Conservation (phyloP, 2,113 vertebrate genomes). For the Crocuta crocuta region DNA sequence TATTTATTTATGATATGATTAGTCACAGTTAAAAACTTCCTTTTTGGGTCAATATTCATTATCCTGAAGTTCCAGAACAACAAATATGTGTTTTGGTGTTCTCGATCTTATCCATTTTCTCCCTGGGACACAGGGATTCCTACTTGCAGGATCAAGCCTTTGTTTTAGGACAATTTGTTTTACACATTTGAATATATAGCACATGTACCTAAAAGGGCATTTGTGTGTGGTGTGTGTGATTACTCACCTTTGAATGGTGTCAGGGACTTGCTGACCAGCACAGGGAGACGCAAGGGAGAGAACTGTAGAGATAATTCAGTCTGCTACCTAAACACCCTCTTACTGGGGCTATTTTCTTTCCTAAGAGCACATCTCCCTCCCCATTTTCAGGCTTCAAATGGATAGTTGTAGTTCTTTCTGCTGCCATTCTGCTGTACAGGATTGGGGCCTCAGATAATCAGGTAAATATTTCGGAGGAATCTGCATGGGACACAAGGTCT, state of each 20-base stretch:
- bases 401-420: neutral
- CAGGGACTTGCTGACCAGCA: neutral
- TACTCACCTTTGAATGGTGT: neutral
- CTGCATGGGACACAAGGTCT: neutral
- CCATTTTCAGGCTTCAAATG: neutral
- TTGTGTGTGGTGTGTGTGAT: neutral
- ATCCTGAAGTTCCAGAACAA: neutral
- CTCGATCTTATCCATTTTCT: neutral
- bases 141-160: neutral
- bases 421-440: neutral
- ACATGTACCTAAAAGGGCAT: neutral
- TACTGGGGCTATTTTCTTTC: neutral
- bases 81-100: neutral
- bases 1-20: neutral
- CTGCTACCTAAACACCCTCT: neutral
- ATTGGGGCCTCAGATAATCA: neutral
- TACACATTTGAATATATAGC: neutral
- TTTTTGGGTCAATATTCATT: neutral
- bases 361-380: neutral
- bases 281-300: neutral
- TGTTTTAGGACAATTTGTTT: neutral
- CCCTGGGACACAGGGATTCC: neutral
- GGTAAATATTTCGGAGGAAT: neutral
- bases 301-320: neutral
- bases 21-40: neutral